Evolutionary conservation across 2,888 invertebrate species (phyloP), one percentile per base, ranked within the genome.

Genomic region (Nematopogon swammerdamellus): DNA sequence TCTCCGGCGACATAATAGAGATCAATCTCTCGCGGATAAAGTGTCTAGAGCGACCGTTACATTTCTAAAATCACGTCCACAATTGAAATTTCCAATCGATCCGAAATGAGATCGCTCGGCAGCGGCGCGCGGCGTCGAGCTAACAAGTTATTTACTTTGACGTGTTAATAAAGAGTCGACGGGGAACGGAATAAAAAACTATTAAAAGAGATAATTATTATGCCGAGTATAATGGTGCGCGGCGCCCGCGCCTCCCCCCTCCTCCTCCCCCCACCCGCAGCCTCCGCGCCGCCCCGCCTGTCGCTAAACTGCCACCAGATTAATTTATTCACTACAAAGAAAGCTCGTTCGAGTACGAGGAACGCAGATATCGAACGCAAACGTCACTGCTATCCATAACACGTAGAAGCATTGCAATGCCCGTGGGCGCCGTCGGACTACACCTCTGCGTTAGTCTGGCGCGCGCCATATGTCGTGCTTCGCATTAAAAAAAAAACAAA

Each of bases 111-210:
- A 77, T 79, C 75, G 79, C 79, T n/a, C 11, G 6, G 19, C 11
- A n/a, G n/a, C n/a, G n/a, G n/a, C n/a, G n/a, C n/a, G n/a, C 16
- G 16, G 4, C 16, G 18, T 43, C 44, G 17, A 74, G 77, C 79
- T 79, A 79, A 79, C 79, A 79, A 79, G 79, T 79, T 79, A 79
- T 77, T 79, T 79, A 79, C 79, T 74, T 77, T 79, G 79, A 79
- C 79, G 77, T 79, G 77, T 79, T 77, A 79, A 79, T 79, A 76
- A 73, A 75, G 65, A 36, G 36, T 14, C 6, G 11, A 70, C 68
- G 36, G 68, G 60, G 62, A 63, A 50, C 63, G 65, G 67, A 73
- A 48, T 50, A 52, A 52, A 50, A 79, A 79, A 76, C 76, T 72
- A 75, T 76, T 77, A 73, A 75, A 79, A 79, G 79, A 75, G 67